A percentile compares a stretch with the other conserved stretches of the same genome.
phyloP scores from a whole-genome alignment of 2,113 vertebrate species.

The Cervus canadensis region DNA sequence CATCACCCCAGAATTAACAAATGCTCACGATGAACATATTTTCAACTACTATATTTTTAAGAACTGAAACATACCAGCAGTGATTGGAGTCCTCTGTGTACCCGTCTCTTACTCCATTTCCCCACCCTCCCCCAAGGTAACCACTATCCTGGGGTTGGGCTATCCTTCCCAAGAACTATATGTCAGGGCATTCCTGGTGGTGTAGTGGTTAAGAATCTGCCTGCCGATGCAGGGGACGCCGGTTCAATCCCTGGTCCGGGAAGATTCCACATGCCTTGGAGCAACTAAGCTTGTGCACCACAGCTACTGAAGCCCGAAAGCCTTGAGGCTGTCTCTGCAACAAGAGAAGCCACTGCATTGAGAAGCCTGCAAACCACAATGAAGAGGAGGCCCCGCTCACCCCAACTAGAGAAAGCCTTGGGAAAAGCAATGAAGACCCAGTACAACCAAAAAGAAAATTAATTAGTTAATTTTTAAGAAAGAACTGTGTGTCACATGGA shows the following conservation, averaged over 20 bases:
- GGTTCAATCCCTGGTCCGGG: background rate
- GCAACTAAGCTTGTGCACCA: background rate
- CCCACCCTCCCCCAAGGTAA: background rate
- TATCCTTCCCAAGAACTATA: background rate
- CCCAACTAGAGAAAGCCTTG: background rate
- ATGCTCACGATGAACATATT: background rate
- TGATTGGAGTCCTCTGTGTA: background rate
- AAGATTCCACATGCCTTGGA: background rate
- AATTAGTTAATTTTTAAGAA: background rate
- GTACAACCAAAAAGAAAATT: background rate
- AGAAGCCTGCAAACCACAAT: background rate
- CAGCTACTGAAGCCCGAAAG: background rate
- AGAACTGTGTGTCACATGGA: background rate
- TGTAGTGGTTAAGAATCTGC: background rate
- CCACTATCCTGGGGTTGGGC: background rate
- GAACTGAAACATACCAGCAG: background rate
- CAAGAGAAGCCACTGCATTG: background rate
- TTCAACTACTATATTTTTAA: background rate
- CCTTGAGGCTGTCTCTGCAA: background rate
- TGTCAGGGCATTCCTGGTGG: background rate
- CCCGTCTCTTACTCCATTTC: background rate
- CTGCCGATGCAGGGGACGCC: background rate
- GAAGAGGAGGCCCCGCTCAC: background rate
- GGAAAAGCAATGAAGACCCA: background rate
- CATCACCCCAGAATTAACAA: background rate